Conservation (phyloP, 2,888 invertebrate genomes). For the Drosophila affinis region DNA sequence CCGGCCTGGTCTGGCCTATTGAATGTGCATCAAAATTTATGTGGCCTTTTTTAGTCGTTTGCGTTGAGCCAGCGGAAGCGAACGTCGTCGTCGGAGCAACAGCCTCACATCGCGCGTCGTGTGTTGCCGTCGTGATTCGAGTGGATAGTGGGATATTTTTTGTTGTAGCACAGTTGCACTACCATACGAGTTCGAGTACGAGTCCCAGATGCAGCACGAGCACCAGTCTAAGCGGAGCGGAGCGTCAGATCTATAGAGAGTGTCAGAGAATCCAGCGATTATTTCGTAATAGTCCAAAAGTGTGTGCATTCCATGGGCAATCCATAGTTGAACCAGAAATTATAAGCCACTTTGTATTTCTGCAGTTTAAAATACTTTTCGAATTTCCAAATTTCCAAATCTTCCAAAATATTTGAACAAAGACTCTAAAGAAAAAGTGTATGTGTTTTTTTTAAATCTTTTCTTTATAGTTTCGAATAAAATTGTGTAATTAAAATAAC, state of each 20-base stretch:
- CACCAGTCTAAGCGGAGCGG: neutral
- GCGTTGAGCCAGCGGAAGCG: slow-evolving; percentile 79
- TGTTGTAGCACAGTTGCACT: slow-evolving; percentile 11
- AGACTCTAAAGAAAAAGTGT: neutral
- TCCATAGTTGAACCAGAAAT: neutral
- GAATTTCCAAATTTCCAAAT: neutral
- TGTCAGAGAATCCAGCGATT: slow-evolving; percentile 7
- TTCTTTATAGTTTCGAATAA: neutral
- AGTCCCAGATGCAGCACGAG: neutral
- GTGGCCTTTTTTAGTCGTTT: slow-evolving; percentile 80
- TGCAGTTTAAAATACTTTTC: neutral
- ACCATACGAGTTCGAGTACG: neutral
- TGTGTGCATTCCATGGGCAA: slow-evolving; percentile 12
- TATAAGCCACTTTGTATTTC: too few species aligned
- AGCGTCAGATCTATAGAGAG: neutral
- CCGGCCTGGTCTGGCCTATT: slow-evolving; percentile 65
- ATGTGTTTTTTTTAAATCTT: too few species aligned
- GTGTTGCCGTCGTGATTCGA: slow-evolving; percentile 19
- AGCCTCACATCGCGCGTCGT: slow-evolving; percentile 37
- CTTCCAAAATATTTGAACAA: neutral
- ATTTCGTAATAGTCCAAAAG: slow-evolving; percentile 34
- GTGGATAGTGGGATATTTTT: slow-evolving; percentile 2
- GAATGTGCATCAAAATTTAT: slow-evolving; percentile 79
- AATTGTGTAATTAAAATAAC: neutral
- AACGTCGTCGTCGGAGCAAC: slow-evolving; percentile 63